Base-by-base conservation (phyloP, 2,113 vertebrate species). In the Entelurus aequoreus region DNA sequence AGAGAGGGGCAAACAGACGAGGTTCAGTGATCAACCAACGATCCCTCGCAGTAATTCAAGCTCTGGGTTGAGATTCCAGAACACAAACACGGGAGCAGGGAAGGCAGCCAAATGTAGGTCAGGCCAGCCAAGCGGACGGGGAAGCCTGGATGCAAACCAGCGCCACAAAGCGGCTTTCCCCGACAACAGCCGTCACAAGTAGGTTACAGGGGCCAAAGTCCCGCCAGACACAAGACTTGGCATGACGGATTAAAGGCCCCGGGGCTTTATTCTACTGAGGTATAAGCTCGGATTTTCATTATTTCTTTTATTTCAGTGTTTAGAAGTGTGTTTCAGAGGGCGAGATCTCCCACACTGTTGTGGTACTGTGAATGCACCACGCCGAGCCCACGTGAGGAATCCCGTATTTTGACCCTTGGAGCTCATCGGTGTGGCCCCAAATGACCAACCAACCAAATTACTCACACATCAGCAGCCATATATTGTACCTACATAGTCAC, bases 91-190 rank as follows among this genome's bases (percentile, higher is more conserved):
- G 48, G 55, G 57, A 53, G 61, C 63, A 68, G 74, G 81, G 81
- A 79, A 77, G 60, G 38, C 71, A 65, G 71, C 82, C 72, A 86
- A 74, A 86, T 89, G 76, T 90, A 87, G 87, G 87, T 89, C 86
- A 88, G 76, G 76, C 69, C 63, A 69, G 62, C 82, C 79, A 68
- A 77, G 73, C 72, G 60, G 78, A 68, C 65, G 63, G 28, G 74
- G 76, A 80, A 60, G 70, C 57, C 72, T 80, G 75, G 77, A 76
- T 70, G 80, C 72, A 75, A 83, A 77, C 81, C 78, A 84, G 83
- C 72, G 74, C 74, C 81, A 80, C 76, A 84, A 83, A 84, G 81
- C 84, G 78, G 87, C 83, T 87, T 84, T 84, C 76, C 77, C 80
- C 78, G 84, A 85, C 81, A 87, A 77, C 74, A 78, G 56, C 69